phyloP scores from a whole-genome alignment of 2,888 invertebrate genomes.

The Acanthosoma haemorrhoidale region DNA sequence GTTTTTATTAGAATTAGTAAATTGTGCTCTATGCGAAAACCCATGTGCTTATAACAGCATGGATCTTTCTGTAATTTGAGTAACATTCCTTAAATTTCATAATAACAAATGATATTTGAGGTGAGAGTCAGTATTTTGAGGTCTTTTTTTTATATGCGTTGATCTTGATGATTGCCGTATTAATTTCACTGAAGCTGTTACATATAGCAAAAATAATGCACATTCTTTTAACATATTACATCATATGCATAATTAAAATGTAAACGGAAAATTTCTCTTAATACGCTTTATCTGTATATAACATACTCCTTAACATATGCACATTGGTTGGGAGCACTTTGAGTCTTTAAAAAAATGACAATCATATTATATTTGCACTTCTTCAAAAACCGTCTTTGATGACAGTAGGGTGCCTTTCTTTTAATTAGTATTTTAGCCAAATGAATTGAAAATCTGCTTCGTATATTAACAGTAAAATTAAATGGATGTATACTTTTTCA shows the following conservation, averaged over 20 bases:
- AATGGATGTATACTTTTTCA: too few relatives aligned
- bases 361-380: conserved; percentile 24
- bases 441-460: too few relatives aligned
- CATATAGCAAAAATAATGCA: neutral
- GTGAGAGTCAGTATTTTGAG: conserved; percentile 20
- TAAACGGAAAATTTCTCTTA: neutral
- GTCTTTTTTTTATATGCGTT: neutral
- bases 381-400: neutral
- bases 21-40: conserved; percentile 25
- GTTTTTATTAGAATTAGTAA: neutral
- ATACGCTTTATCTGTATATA: conserved; percentile 29
- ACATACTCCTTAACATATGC: conserved; percentile 31
- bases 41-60: conserved; percentile 30
- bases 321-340: conserved; percentile 35
- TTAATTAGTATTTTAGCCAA: too few relatives aligned
- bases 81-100: conserved; percentile 7
- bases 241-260: neutral
- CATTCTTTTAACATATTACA: neutral
- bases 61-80: conserved; percentile 3
- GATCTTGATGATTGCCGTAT: neutral
- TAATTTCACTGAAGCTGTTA: neutral
- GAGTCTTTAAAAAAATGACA: neutral
- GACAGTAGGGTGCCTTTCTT: conserved; percentile 32
- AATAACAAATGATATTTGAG: conserved; percentile 26
- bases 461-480: too few relatives aligned